phyloP scores from a whole-genome alignment of 2,888 invertebrate species.

The Loripinus fragilis region DNA sequence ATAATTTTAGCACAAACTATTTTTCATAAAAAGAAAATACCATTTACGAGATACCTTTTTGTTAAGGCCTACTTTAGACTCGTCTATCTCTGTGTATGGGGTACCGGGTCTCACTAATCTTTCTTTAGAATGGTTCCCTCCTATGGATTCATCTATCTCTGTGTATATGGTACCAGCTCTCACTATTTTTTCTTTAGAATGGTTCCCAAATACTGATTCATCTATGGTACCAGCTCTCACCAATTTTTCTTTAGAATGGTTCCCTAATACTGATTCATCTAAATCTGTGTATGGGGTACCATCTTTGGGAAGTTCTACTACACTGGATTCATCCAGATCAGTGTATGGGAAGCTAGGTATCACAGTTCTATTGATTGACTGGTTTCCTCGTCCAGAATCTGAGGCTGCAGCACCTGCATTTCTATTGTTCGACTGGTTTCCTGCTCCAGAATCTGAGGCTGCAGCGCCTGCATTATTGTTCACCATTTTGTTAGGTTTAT shows the following conservation, averaged over 20 bases:
- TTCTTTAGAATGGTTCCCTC: constrained; percentile 2
- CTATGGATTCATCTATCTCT: constrained; percentile 30
- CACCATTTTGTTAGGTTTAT: neutral
- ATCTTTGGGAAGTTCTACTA: too few relatives aligned
- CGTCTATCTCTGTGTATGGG: constrained; percentile 43
- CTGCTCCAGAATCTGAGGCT: too few relatives aligned
- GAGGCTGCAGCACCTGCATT: constrained; percentile 27
- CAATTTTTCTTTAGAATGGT: constrained; percentile 5
- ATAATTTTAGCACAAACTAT: too few relatives aligned
- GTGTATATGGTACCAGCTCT: constrained; percentile 40
- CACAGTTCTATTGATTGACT: too few relatives aligned
- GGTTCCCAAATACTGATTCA: constrained; percentile 16
- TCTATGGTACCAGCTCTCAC: constrained; percentile 35
- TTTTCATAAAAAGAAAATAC: too few relatives aligned
- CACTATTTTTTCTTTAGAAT: constrained; percentile 5
- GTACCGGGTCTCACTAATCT: constrained; percentile 29
- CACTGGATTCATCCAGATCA: too few relatives aligned
- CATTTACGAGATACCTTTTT: too few relatives aligned
- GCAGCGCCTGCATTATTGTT: neutral
- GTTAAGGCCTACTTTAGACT: constrained; percentile 13
- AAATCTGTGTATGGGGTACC: too few relatives aligned
- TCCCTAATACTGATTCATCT: too few relatives aligned
- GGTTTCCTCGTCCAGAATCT: too few relatives aligned
- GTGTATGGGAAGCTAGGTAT: too few relatives aligned
- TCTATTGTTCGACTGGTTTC: constrained; percentile 2